phyloP scores from a whole-genome alignment of 2,888 invertebrate genomes.

The Himalopsyche anomala region DNA sequence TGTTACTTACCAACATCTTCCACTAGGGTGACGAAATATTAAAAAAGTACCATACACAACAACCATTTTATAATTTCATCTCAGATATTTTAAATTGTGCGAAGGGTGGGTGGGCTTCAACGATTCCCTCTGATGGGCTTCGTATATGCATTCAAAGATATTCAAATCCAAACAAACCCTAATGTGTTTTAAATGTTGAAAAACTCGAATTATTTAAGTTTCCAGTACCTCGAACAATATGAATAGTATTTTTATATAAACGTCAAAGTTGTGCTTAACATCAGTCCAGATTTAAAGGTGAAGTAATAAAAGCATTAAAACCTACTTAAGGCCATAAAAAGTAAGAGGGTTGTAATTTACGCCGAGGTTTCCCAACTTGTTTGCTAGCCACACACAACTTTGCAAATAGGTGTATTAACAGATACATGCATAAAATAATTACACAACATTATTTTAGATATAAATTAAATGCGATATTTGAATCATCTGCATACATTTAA shows the following conservation, averaged over 20 bases:
- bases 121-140: too few relatives aligned
- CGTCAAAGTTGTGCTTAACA: conserved; percentile 24
- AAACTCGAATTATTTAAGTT: not conserved
- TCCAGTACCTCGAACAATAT: not conserved
- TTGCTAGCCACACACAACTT: conserved; percentile 32
- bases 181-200: conserved; percentile 24
- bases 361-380: conserved; percentile 36
- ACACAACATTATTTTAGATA: not conserved
- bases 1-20: too few relatives aligned
- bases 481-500: too few relatives aligned
- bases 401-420: conserved; percentile 30
- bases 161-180: not conserved
- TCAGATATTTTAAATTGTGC: too few relatives aligned
- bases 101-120: too few relatives aligned
- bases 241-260: conserved; percentile 13
- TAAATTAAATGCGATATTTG: too few relatives aligned
- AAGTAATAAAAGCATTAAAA: conserved; percentile 42
- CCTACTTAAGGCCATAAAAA: conserved; percentile 38
- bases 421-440: conserved; percentile 9
- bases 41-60: too few relatives aligned
- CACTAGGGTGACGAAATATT: too few relatives aligned
- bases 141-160: too few relatives aligned
- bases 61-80: too few relatives aligned
- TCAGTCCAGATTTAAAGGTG: conserved; percentile 38
- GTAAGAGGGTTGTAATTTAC: conserved; percentile 43